Evolutionary conservation across 2,888 invertebrate genomes (phyloP).

Genomic region (Orchesella flavescens): DNA sequence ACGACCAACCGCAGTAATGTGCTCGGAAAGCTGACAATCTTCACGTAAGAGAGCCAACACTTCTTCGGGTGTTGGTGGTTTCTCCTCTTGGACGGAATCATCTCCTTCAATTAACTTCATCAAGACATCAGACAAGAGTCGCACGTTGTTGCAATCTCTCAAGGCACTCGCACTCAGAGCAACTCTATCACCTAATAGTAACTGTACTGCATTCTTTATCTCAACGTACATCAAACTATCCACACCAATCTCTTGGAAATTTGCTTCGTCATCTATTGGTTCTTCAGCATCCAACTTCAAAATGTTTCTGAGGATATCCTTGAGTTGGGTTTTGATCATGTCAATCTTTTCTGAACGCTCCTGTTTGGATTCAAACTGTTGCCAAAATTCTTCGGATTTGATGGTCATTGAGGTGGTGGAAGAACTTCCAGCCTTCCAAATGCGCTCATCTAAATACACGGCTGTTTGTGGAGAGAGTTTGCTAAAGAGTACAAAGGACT

Average conservation of each 20-base stretch:
- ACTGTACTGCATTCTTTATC: constrained; percentile 55
- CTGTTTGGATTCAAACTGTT: constrained; percentile 32
- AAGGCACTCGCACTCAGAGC: constrained; percentile 43
- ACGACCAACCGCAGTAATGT: constrained; percentile 16
- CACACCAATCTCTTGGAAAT: constrained; percentile 56
- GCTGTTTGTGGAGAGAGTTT: constrained; percentile 27
- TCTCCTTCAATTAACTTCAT: constrained; percentile 35
- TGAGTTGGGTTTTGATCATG: constrained; percentile 29
- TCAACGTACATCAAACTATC: constrained; percentile 63
- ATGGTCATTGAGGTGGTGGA: constrained; percentile 22
- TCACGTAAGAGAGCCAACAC: constrained; percentile 20
- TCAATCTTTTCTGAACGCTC: constrained; percentile 17
- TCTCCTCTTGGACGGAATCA: background rate
- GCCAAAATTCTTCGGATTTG: constrained; percentile 51
- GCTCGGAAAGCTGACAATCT: constrained; percentile 44
- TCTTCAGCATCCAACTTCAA: constrained; percentile 54
- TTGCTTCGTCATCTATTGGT: constrained; percentile 40
- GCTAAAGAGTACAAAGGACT: constrained; percentile 23
- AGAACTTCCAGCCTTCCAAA: constrained; percentile 28
- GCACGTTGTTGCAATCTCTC: constrained; percentile 52
- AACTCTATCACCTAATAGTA: constrained; percentile 36
- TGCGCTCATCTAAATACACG: constrained; percentile 39
- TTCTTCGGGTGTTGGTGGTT: constrained; percentile 18
- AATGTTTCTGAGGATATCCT: constrained; percentile 36
- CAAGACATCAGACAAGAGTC: constrained; percentile 20